phyloP scores from a whole-genome alignment of 2,888 invertebrate species.

The Standfussiana lucernea region DNA sequence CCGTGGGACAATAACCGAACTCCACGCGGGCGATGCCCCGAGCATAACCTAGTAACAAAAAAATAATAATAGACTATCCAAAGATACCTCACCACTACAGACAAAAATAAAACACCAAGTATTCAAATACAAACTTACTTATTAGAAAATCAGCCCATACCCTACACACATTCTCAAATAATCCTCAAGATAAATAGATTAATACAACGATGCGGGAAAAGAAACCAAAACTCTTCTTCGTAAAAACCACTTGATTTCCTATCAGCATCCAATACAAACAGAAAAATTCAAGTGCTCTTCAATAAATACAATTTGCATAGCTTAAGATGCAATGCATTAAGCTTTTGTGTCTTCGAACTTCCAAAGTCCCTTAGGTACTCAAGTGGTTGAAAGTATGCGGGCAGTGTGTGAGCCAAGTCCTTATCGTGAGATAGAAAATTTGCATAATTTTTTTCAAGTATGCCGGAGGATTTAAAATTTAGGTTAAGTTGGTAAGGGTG shows the following conservation, averaged over 20 bases:
- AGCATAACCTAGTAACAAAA: too few relatives aligned
- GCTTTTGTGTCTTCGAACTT: slow-evolving; percentile 60
- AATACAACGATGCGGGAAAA: slow-evolving; percentile 47
- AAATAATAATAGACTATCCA: not conserved
- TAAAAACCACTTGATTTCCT: slow-evolving; percentile 58
- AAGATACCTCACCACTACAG: not conserved
- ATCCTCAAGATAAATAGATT: slow-evolving; percentile 19
- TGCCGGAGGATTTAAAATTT: slow-evolving; percentile 55
- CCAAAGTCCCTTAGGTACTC: slow-evolving; percentile 46
- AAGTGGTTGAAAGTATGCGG: slow-evolving; percentile 80
- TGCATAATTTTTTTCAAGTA: slow-evolving; percentile 73
- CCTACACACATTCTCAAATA: not conserved
- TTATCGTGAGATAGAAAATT: slow-evolving; percentile 73
- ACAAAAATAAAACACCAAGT: not conserved
- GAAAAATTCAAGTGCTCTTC: slow-evolving; percentile 62
- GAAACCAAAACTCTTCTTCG: slow-evolving; percentile 28
- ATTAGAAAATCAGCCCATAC: not conserved
- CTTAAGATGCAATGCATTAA: slow-evolving; percentile 62
- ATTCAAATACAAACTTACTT: not conserved
- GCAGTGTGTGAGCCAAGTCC: slow-evolving; percentile 76
- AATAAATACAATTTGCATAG: slow-evolving; percentile 67
- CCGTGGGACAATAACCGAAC: too few relatives aligned
- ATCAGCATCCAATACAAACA: slow-evolving; percentile 60
- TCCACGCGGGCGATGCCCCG: too few relatives aligned
- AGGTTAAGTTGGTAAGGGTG: slow-evolving; percentile 61